These are phyloP conservation scores for Pagetopsis macropterus DNA, from an alignment of 2,797 vertebrate species.

Conservation along the genomic window DNA sequence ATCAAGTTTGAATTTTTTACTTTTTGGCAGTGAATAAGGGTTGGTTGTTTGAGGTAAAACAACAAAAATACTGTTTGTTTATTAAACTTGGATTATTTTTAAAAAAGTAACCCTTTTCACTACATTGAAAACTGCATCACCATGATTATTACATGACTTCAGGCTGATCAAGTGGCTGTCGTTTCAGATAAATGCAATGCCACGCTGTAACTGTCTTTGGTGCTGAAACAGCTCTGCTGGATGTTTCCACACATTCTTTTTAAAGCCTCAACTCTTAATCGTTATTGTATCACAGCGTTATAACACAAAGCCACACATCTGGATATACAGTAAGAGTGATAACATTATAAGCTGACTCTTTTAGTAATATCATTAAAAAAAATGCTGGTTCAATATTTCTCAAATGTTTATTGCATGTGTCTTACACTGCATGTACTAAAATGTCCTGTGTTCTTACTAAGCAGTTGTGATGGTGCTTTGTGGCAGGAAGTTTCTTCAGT, in stretches of 20 bases:
- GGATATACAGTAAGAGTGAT: not conserved
- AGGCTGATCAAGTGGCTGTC: slow-evolving; percentile 16
- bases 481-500: not conserved
- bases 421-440: not conserved
- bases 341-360: not conserved
- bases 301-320: not conserved
- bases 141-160: not conserved
- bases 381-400: not conserved
- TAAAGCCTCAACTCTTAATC: not conserved
- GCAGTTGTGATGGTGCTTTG: not conserved
- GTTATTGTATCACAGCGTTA: not conserved
- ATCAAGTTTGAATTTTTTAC: too few species aligned
- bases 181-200: slow-evolving; percentile 12
- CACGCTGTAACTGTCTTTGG: slow-evolving; percentile 51
- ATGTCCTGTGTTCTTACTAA: not conserved
- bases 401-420: not conserved
- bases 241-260: slow-evolving; percentile 34
- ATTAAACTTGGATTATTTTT: not conserved
- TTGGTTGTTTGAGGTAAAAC: not conserved
- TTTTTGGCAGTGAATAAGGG: too few species aligned
- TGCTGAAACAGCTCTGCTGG: slow-evolving; percentile 62
- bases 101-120: too few species aligned
- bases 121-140: not conserved
- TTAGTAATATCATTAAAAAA: not conserved
- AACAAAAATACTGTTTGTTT: not conserved